phyloP scores from a whole-genome alignment of 1,140 invertebrate species.

The Eurosta solidaginis region DNA sequence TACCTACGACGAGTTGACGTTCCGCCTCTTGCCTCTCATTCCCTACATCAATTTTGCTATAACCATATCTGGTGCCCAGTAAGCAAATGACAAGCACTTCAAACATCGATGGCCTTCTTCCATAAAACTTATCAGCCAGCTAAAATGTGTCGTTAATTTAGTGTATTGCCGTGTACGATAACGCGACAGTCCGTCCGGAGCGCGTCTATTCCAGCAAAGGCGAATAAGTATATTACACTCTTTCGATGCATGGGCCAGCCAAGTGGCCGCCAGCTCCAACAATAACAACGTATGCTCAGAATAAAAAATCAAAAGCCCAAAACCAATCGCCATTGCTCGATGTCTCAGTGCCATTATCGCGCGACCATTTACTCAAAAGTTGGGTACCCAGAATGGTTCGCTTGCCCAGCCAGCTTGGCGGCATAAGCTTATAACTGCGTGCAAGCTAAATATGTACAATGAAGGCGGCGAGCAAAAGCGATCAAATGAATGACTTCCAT shows the following conservation, averaged over 20 bases:
- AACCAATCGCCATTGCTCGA: not conserved
- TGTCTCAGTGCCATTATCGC: not conserved
- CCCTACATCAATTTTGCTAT: not conserved
- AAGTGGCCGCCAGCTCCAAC: not conserved
- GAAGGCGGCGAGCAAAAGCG: not conserved
- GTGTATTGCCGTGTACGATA: conserved; percentile 9
- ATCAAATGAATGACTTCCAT: not conserved
- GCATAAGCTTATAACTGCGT: too few relatives aligned
- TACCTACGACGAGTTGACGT: too few relatives aligned
- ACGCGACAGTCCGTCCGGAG: not conserved
- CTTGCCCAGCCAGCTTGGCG: conserved; percentile 35
- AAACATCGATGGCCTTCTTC: conserved; percentile 1
- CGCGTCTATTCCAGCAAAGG: not conserved
- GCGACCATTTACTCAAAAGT: not conserved
- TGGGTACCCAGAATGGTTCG: not conserved
- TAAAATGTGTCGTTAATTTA: conserved; percentile 28
- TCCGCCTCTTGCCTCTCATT: too few relatives aligned
- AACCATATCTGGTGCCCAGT: conserved; percentile 16
- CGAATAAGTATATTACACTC: not conserved
- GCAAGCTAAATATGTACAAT: not conserved
- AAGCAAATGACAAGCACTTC: conserved; percentile 27
- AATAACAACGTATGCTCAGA: not conserved
- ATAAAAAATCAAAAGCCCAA: not conserved
- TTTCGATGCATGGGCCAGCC: not conserved
- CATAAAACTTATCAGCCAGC: conserved; percentile 13